These are phyloP conservation scores for Dolichopus griseipennis DNA, from an alignment of 2,888 invertebrate species.

Conservation along the genomic window DNA sequence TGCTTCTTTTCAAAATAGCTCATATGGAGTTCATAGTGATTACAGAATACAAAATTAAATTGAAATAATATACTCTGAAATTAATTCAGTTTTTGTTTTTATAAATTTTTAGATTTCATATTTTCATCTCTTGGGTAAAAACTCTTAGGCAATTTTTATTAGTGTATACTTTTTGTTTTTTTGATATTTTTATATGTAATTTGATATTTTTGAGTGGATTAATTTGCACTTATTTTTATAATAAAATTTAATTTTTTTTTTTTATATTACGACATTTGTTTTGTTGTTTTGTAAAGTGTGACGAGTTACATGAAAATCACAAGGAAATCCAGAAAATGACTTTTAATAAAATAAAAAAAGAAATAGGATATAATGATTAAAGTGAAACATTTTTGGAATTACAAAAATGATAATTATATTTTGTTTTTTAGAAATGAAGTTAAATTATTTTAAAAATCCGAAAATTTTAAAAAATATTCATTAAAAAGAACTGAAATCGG, in stretches of 20 bases:
- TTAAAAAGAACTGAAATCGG: constrained; percentile 39
- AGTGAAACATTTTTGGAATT: background rate
- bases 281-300: background rate
- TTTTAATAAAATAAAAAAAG: background rate
- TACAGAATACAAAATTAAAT: background rate
- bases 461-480: constrained; percentile 22
- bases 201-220: constrained; percentile 1
- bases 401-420: background rate
- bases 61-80: background rate
- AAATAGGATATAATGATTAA: background rate
- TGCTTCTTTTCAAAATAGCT: background rate
- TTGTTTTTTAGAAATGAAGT: background rate
- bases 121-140: background rate
- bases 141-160: background rate
- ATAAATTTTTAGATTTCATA: background rate
- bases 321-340: background rate
- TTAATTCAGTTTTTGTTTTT: background rate
- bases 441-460: background rate
- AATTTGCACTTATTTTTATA: background rate
- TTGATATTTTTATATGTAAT: background rate
- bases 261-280: background rate
- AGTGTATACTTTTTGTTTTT: background rate
- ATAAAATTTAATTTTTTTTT: background rate
- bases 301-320: background rate
- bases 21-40: background rate